Evolutionary conservation across 2,113 vertebrate species (phyloP).

Genomic region (Microtus pennsylvanicus): DNA sequence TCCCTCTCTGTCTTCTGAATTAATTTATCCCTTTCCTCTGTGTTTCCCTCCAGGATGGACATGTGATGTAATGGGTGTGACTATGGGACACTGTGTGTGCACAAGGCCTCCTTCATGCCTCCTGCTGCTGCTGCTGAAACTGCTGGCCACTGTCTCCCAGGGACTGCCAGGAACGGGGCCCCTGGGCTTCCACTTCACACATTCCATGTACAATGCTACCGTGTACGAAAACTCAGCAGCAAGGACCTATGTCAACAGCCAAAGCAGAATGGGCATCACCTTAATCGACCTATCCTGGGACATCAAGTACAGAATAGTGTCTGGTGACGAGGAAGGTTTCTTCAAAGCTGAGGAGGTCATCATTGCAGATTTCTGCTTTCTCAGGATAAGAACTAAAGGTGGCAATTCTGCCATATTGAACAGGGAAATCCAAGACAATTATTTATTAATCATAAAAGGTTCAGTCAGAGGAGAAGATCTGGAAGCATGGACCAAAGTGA

Average conservation of each 20-base stretch:
- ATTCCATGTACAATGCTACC: conserved; percentile 93
- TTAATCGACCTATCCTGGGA: conserved; percentile 95
- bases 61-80: conserved; percentile 94
- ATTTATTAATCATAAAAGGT: conserved; percentile 96
- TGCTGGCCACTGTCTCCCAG: conserved; percentile 87
- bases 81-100: conserved; percentile 94
- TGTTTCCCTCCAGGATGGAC: conserved; percentile 88
- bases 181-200: conserved; percentile 93
- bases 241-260: conserved; percentile 96
- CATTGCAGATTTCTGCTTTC: conserved; percentile 98
- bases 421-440: conserved; percentile 97
- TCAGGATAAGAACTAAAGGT: conserved; percentile 98
- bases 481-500: conserved; percentile 98
- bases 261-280: conserved; percentile 95
- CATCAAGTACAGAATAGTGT: conserved; percentile 97
- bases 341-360: conserved; percentile 98
- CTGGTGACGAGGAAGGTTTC: conserved; percentile 97
- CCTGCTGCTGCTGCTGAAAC: conserved; percentile 89
- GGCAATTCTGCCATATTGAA: conserved; percentile 98
- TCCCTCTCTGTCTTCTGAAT: conserved; percentile 1
- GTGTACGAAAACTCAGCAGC: conserved; percentile 98
- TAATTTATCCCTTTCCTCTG: conserved; percentile 70
- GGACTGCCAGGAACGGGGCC: conserved; percentile 84
- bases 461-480: conserved; percentile 95
- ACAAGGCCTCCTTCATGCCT: conserved; percentile 88